Conservation (phyloP, 2,113 vertebrate species). For the Cisticola juncidis region DNA sequence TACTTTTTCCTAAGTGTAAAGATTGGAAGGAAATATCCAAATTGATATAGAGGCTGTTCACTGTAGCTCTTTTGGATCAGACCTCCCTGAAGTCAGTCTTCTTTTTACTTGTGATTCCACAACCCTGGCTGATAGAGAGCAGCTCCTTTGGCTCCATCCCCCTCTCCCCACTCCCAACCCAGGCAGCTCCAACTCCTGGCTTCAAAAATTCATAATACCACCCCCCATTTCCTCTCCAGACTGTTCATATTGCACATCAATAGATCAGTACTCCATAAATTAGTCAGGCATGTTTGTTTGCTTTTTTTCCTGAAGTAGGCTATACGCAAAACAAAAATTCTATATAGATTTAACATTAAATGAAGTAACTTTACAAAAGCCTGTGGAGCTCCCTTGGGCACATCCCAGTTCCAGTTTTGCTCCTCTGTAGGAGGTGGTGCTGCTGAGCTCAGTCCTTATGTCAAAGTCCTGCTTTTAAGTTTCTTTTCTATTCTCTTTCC, state of each 20-base stretch:
- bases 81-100: background rate
- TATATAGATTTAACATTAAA: background rate
- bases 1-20: background rate
- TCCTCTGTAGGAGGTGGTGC: background rate
- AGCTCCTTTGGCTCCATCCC: background rate
- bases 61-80: background rate
- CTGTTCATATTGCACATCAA: background rate
- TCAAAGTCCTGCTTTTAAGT: background rate
- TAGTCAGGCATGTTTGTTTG: background rate
- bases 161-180: background rate
- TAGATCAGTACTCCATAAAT: background rate
- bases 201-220: background rate
- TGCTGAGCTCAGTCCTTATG: background rate
- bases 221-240: background rate
- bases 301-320: background rate
- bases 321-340: background rate
- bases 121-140: background rate
- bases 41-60: background rate
- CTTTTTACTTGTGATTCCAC: background rate
- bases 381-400: accelerated
- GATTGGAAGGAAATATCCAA: background rate
- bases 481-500: background rate
- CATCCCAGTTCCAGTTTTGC: background rate
- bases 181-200: background rate
- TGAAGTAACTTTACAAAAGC: background rate